Percentiles rank a stretch among this genome's conserved stretches.
Evolutionary conservation across 2,113 vertebrate genomes (phyloP).

Genomic region (Hemiprocne comata): DNA sequence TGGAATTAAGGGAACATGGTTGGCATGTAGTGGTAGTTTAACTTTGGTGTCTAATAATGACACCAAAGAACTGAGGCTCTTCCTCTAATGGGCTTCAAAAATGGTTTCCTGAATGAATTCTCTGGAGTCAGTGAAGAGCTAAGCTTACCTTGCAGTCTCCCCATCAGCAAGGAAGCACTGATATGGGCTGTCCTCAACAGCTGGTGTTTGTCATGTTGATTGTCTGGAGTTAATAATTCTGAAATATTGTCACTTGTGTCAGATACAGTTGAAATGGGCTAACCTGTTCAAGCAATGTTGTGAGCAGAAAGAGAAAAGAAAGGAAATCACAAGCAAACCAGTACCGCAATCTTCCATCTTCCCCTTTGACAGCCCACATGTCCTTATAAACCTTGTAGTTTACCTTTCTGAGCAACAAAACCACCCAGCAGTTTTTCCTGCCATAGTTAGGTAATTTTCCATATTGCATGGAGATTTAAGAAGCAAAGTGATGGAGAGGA

Average conservation of each 20-base stretch:
- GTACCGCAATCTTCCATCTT: background rate
- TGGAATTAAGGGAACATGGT: background rate
- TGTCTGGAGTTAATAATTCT: background rate
- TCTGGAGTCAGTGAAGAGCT: background rate
- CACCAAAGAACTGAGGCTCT: background rate
- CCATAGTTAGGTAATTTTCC: background rate
- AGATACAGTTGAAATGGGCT: background rate
- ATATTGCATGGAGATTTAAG: background rate
- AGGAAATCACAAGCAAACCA: background rate
- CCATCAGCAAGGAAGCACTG: background rate
- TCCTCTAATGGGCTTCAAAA: background rate
- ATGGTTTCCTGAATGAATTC: background rate
- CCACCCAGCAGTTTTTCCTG: background rate
- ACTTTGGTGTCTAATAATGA: background rate
- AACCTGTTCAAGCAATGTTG: background rate
- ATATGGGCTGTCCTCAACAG: background rate
- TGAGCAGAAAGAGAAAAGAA: background rate
- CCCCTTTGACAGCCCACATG: background rate
- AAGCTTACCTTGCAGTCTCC: background rate
- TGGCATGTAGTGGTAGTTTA: background rate
- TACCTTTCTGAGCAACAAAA: background rate
- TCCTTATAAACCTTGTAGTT: background rate
- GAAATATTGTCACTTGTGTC: background rate
- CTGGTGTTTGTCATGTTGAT: background rate
- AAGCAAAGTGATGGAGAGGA: background rate